Evolutionary conservation across 2,113 vertebrate species (phyloP).

Genomic region (Prionailurus bengalensis): DNA sequence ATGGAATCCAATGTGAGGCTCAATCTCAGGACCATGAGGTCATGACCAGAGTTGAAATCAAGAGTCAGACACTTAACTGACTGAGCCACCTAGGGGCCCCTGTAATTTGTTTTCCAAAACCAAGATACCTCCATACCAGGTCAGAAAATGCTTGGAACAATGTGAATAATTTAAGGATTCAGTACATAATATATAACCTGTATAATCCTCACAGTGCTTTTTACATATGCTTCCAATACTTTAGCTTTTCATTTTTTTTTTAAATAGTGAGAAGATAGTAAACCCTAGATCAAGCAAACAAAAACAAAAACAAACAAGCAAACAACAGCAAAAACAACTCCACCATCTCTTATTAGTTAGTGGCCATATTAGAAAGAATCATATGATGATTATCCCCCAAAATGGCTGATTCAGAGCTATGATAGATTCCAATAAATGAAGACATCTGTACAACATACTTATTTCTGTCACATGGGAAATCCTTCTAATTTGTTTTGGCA

Average conservation of each 20-base stretch:
- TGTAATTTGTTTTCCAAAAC: constrained; percentile 67
- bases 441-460: not conserved
- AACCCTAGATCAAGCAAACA: not conserved
- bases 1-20: too few species aligned
- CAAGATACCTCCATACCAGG: constrained; percentile 66
- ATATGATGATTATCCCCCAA: not conserved
- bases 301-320: not conserved
- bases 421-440: not conserved
- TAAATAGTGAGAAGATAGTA: not conserved
- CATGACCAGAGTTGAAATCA: too few species aligned
- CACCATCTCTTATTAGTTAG: not conserved
- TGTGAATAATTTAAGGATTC: constrained; percentile 58
- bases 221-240: not conserved
- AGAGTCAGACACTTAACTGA: too few species aligned
- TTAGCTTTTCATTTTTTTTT: not conserved
- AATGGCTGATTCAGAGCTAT: not conserved
- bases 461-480: not conserved
- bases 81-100: too few species aligned
- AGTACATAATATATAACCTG: not conserved
- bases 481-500: not conserved
- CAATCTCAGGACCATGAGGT: too few species aligned
- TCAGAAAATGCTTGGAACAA: constrained; percentile 36
- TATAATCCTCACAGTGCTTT: not conserved
- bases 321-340: not conserved
- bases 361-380: not conserved